Evolutionary conservation across 2,888 invertebrate species (phyloP).

Genomic region (Melanostoma scalare): DNA sequence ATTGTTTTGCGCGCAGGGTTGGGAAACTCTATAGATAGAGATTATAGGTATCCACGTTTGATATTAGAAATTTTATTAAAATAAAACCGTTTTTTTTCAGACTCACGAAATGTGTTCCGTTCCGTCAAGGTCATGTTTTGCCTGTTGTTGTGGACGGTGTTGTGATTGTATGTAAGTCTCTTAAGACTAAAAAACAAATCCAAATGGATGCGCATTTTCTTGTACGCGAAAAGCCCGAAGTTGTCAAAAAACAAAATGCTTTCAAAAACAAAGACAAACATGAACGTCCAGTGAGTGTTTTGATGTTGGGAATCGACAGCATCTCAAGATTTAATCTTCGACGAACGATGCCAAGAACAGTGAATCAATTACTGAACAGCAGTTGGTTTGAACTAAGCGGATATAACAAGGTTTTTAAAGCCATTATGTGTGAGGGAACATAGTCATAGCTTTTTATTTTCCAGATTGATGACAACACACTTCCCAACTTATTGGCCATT

Average conservation of each 20-base stretch:
- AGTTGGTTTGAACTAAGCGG: slow-evolving; percentile 88
- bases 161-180: slow-evolving; percentile 80
- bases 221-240: slow-evolving; percentile 81
- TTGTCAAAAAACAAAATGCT: background rate
- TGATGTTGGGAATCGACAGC: slow-evolving; percentile 92
- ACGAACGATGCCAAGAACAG: slow-evolving; percentile 88
- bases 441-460: background rate
- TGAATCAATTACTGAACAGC: slow-evolving; percentile 85
- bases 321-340: slow-evolving; percentile 90
- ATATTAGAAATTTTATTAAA: too few relatives aligned
- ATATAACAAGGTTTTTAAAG: slow-evolving; percentile 85
- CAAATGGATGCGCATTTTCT: slow-evolving; percentile 83
- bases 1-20: slow-evolving; percentile 64
- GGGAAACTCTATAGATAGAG: slow-evolving; percentile 62
- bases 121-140: slow-evolving; percentile 75
- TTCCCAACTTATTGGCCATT: slow-evolving; percentile 93
- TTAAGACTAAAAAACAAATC: slow-evolving; percentile 74
- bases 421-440: background rate
- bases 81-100: background rate
- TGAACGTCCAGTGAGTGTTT: slow-evolving; percentile 83
- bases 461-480: slow-evolving; percentile 94
- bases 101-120: slow-evolving; percentile 64
- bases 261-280: background rate
- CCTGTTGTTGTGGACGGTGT: slow-evolving; percentile 76
- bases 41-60: slow-evolving; percentile 9